Base-by-base conservation (phyloP, 2,797 vertebrate species). In the Australoheros facetus region DNA sequence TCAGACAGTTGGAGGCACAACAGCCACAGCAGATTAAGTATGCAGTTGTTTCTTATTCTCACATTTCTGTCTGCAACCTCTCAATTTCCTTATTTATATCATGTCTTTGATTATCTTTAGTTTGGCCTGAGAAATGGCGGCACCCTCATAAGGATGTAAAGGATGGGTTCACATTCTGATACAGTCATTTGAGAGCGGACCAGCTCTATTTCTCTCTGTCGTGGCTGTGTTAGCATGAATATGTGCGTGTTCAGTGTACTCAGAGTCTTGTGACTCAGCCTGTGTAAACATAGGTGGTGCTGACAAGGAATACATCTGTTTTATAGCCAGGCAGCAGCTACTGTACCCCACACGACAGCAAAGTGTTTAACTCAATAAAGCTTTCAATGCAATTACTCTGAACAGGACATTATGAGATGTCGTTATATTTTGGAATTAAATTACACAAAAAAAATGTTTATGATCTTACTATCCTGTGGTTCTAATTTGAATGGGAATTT, bases 221-320 rank as follows among this genome's bases (percentile, higher is more conserved):
- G 1, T 59, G 56, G 5, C 2, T 55, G 19, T 45, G 0, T 39
- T 26, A 7, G 48, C 23, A n/a, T 80, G 12, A 76, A 26, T n/a
- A 16, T 72, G 54, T 64, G 74, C 71, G 64, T 75, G 32, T 56
- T 26, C 54, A 55, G 74, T 69, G 60, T 81, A 56, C 58, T 56
- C 60, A 39, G 34, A 83, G 84, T 87, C 89, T 89, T 89, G 87
- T 95, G 94, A 96, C 92, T 94, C 91, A 90, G 28, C 72, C 75
- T 94, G 83, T 92, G 91, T 89, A 92, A 96, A 96, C 91, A 96
- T 82, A 94, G 93, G 92, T 77, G 94, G 92, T 92, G 78, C 91
- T 83, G 28, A 69, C 72, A 54, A 57, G 45, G 58, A 87, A 74
- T 69, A 45, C 28, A 64, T 53, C 57, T 73, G 77, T 78, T 91